Conservation (phyloP, 2,113 vertebrate genomes). For the Atrichornis clamosus region DNA sequence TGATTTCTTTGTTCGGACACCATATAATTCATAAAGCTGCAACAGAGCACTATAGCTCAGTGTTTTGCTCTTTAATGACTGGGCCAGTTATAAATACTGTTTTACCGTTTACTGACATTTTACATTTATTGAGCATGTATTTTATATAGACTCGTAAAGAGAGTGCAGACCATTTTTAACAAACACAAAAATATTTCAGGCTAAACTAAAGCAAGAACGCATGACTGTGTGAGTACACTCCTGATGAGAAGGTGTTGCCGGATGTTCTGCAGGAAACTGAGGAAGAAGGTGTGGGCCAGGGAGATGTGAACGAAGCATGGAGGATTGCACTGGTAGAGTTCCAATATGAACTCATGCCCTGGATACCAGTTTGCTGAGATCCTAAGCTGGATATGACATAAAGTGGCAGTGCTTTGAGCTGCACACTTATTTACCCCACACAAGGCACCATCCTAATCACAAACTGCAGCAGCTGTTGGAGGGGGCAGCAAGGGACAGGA, state of each 20-base stretch:
- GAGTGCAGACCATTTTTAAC: background rate
- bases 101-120: background rate
- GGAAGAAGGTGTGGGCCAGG: background rate
- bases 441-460: background rate
- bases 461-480: background rate
- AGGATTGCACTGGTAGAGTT: background rate
- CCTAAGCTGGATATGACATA: background rate
- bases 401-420: background rate
- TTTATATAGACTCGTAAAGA: background rate
- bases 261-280: background rate
- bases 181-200: background rate
- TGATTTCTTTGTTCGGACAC: constrained; percentile 12
- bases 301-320: background rate
- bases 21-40: background rate
- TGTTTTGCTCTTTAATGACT: background rate
- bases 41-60: background rate
- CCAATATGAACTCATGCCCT: accelerated
- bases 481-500: background rate
- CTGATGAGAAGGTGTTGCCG: background rate
- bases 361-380: background rate
- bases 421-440: background rate
- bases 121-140: background rate
- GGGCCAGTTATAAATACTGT: background rate
- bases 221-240: accelerated
- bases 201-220: background rate